phyloP scores from a whole-genome alignment of 2,888 invertebrate species.

The Amiota mariae region DNA sequence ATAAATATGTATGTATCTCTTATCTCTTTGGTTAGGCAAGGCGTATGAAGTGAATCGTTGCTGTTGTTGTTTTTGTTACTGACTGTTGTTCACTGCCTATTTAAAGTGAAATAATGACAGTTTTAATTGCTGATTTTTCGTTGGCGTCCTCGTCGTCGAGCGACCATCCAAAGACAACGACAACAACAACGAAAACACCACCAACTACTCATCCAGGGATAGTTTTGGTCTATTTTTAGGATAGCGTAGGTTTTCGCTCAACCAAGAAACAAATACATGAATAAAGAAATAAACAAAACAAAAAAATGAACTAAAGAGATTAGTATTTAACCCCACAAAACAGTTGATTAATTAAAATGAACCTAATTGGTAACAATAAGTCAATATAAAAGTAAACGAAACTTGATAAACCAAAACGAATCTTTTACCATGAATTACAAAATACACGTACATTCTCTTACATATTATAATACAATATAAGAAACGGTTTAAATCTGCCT shows the following conservation, averaged over 20 bases:
- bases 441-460: too few relatives aligned
- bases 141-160: conserved; percentile 44
- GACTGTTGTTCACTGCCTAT: conserved; percentile 29
- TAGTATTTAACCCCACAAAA: conserved; percentile 37
- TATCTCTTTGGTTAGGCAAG: not conserved
- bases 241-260: conserved; percentile 29
- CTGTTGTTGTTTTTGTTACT: conserved; percentile 21
- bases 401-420: too few relatives aligned
- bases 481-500: too few relatives aligned
- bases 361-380: conserved; percentile 53
- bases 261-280: conserved; percentile 24
- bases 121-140: conserved; percentile 61
- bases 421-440: too few relatives aligned
- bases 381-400: too few relatives aligned
- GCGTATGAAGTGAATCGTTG: not conserved
- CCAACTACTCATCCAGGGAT: conserved; percentile 7
- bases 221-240: conserved; percentile 48
- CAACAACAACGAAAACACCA: conserved; percentile 11
- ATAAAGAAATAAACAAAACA: not conserved
- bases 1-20: conserved; percentile 60
- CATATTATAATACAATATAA: too few relatives aligned
- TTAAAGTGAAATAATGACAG: conserved; percentile 65
- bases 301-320: conserved; percentile 15
- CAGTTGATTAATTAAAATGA: conserved; percentile 62
- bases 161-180: not conserved